Evolutionary conservation across 2,113 vertebrate species (phyloP), one percentile per base, ranked within the genome.

Genomic region (Butorides virescens): DNA sequence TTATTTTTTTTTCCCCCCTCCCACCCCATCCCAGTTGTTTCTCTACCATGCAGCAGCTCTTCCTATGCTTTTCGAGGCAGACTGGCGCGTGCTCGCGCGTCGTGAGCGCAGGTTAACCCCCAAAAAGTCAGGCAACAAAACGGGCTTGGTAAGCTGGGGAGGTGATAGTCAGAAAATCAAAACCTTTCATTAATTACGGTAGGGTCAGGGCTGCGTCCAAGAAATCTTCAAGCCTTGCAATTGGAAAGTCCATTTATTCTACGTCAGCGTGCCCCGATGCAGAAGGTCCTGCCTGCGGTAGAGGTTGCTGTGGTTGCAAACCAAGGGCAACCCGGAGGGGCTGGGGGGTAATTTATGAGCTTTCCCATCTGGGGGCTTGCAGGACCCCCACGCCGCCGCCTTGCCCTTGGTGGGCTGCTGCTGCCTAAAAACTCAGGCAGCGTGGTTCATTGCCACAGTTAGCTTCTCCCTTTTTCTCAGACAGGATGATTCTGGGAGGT

Each of bases 31-130:
- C 18, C 1, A 2, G 15, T 66, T 7, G 7, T 86, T 86, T 21
- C 42, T 93, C 47, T 92, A 17, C 36, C 4, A 5, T 59, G 61
- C 79, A 67, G 73, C 26, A 84, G 80, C 70, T 81, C 76, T 92
- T 78, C 39, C 63, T 65, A 7, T 14, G 0, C 23, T 74, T 83
- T 44, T 34, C 2, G 2, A 92, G 63, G 67, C 70, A 66, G 44
- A 15, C 9, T 1, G 16, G 32, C 65, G 61, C 22, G 4, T 1
- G 3, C 25, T 66, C 0, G 1, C 2, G 2, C 0, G 4, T 68
- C 5, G 2, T 2, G 36, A 29, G n/a, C 2, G 3, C 52, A 61
- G 72, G 46, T 73, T 73, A 76, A 52, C 71, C 22, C 0, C 0
- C 0, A 36, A 62, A 86, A 65, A 26, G 23, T 27, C 77, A 56